A percentile compares a stretch with the other conserved stretches of the same genome.
phyloP scores from a whole-genome alignment of 2,113 vertebrate species.

The Aleadryas rufinucha region DNA sequence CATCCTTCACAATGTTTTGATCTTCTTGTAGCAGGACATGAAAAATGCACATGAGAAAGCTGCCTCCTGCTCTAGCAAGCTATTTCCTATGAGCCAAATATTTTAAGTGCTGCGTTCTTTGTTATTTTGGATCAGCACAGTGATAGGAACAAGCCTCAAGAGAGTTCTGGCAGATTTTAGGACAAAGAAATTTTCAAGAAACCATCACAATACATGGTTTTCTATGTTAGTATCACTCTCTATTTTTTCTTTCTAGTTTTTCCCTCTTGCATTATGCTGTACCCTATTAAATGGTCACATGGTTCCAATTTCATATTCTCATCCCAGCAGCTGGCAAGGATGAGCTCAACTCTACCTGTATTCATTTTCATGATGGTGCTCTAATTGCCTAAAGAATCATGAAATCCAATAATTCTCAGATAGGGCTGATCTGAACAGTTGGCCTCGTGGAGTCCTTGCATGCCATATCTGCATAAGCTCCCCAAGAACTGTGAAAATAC shows the following conservation, averaged over 20 bases:
- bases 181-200: not conserved
- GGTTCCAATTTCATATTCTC: not conserved
- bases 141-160: not conserved
- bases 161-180: not conserved
- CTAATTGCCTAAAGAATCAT: not conserved
- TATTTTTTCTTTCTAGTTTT: not conserved
- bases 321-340: not conserved
- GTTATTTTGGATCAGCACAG: not conserved
- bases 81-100: not conserved
- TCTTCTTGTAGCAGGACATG: slow-evolving; percentile 4
- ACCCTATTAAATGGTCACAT: not conserved
- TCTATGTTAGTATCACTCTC: not conserved
- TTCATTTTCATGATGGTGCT: not conserved
- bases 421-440: not conserved
- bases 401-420: not conserved
- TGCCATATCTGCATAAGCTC: not conserved
- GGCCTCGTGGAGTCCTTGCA: not conserved
- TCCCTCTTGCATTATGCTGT: not conserved
- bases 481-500: not conserved
- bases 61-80: not conserved
- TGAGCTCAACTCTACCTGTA: not conserved
- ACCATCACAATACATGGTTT: not conserved
- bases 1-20: slow-evolving; percentile 1
- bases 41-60: slow-evolving; percentile 1
- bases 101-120: not conserved